These are phyloP conservation scores for Sander lucioperca DNA, from an alignment of 2,113 vertebrate genomes.

Conservation along the genomic window DNA sequence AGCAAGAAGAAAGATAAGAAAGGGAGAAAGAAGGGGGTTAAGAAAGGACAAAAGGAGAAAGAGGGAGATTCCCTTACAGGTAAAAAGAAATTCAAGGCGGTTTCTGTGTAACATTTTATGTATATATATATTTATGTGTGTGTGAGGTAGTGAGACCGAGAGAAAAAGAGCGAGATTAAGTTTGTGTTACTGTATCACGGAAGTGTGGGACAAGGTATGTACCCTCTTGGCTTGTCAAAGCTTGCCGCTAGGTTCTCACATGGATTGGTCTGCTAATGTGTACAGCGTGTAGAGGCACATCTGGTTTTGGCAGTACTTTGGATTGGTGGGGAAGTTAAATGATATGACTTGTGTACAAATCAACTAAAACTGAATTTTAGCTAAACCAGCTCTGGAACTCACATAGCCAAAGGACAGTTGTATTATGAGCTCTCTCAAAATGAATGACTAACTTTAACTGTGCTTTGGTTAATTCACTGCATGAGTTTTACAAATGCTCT, in stretches of 20 bases:
- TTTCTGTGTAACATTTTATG: conserved; percentile 41
- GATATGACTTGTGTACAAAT: conserved; percentile 34
- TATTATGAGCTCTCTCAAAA: conserved; percentile 23
- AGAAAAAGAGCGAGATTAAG: conserved; percentile 33
- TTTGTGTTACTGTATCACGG: conserved; percentile 48
- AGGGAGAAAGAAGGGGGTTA: conserved; percentile 80
- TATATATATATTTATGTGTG: conserved; percentile 17
- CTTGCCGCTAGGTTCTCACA: conserved; percentile 76
- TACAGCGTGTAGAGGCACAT: conserved; percentile 73
- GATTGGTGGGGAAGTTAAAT: conserved; percentile 43
- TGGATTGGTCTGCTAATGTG: conserved; percentile 64
- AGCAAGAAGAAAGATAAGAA: conserved; percentile 79
- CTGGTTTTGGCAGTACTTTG: conserved; percentile 60
- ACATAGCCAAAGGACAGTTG: conserved; percentile 7
- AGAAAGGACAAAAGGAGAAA: conserved; percentile 77
- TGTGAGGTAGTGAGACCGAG: conserved; percentile 35
- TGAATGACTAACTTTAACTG: neutral
- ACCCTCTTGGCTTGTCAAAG: conserved; percentile 78
- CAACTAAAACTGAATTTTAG: neutral
- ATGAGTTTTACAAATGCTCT: neutral
- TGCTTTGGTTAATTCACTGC: neutral
- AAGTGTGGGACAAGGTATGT: conserved; percentile 63
- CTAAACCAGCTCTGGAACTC: conserved; percentile 12
- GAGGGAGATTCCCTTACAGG: conserved; percentile 73
- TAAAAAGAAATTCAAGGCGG: conserved; percentile 70